These are phyloP conservation scores for Cephalopholis sonnerati DNA, from an alignment of 2,113 vertebrate species.

Conservation along the genomic window DNA sequence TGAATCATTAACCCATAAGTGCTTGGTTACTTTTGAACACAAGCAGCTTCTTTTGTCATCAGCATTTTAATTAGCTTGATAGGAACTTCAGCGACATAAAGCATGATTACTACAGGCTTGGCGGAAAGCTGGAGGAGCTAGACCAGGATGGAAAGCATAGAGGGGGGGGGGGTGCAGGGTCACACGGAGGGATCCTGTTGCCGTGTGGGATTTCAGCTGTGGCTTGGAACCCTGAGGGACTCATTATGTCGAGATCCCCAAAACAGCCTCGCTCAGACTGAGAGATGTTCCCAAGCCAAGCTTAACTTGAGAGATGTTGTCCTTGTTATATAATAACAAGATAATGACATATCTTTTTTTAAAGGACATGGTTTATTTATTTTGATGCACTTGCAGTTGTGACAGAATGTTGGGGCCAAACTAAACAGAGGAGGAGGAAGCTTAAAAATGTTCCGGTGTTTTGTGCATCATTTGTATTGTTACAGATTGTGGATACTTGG, in stretches of 20 bases:
- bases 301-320: background rate
- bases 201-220: slow-evolving; percentile 58
- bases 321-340: slow-evolving; percentile 24
- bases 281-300: slow-evolving; percentile 34
- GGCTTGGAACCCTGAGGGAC: slow-evolving; percentile 48
- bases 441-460: background rate
- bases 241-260: slow-evolving; percentile 43
- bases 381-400: background rate
- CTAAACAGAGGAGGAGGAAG: background rate
- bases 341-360: background rate
- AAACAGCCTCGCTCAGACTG: slow-evolving; percentile 26
- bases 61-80: slow-evolving; percentile 42
- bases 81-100: slow-evolving; percentile 17
- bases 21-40: slow-evolving; percentile 41
- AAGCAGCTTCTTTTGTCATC: slow-evolving; percentile 28
- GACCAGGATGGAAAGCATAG: slow-evolving; percentile 4
- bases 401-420: background rate
- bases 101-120: background rate
- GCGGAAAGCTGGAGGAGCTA: background rate
- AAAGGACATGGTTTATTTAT: background rate
- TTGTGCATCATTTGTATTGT: background rate
- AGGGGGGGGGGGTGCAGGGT: slow-evolving; percentile 2
- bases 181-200: slow-evolving; percentile 42
- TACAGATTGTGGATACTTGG: background rate
- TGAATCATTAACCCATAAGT: slow-evolving; percentile 59